Conservation (phyloP, 2,797 vertebrate genomes). For the Sternotherus odoratus region DNA sequence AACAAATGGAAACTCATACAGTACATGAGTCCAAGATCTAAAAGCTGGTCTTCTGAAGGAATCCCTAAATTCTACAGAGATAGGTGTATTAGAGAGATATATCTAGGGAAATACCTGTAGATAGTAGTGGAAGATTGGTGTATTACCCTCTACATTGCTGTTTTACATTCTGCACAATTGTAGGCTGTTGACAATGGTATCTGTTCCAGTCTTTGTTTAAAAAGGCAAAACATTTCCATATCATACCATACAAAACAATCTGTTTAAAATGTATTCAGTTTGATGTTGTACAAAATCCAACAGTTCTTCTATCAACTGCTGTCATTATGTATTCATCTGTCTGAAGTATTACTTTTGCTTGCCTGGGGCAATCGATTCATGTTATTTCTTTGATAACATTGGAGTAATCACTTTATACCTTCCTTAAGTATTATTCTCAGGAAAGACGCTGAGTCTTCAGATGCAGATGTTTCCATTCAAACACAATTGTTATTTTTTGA, state of each 20-base stretch:
- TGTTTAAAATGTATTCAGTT: not conserved
- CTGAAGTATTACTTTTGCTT: not conserved
- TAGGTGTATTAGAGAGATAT: not conserved
- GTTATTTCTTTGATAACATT: not conserved
- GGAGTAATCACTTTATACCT: not conserved
- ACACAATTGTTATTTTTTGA: not conserved
- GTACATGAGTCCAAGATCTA: not conserved
- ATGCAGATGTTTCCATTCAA: not conserved
- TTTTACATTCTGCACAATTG: not conserved
- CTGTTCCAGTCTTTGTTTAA: not conserved
- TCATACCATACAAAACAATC: rapidly evolving
- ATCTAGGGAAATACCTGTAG: not conserved
- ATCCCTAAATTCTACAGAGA: not conserved
- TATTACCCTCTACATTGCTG: rapidly evolving
- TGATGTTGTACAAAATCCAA: not conserved
- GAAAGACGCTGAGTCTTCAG: not conserved
- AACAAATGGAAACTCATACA: not conserved
- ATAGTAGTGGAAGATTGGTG: not conserved
- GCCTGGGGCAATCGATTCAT: not conserved
- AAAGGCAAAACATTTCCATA: not conserved
- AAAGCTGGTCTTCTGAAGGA: not conserved
- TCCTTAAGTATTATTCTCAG: not conserved
- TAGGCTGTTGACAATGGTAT: not conserved
- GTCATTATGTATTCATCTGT: not conserved
- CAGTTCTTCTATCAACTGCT: not conserved